Base-by-base conservation (phyloP, 2,888 invertebrate genomes). In the Drosophila kokeensis region DNA sequence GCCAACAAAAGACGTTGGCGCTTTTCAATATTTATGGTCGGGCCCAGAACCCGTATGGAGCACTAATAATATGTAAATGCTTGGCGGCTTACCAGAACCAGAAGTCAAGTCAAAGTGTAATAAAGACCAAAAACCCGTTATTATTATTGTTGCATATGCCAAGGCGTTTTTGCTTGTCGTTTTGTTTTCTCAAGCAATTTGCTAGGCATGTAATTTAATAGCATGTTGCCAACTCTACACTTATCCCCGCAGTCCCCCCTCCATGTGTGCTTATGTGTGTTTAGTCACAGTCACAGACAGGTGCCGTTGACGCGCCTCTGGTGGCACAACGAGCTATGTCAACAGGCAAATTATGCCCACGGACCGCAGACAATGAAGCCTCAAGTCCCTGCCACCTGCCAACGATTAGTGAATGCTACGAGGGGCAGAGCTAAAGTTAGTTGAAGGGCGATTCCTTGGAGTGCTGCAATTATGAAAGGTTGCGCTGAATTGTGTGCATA, bases 131-230 rank as follows among this genome's bases (percentile, higher is more conserved):
- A 84, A 80, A 83, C 81, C 85, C 78, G 80, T 85, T 87, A 87
- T 85, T 85, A 87, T 85, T 85, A 78, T 73, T 75, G 87, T 85
- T 85, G 85, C 85, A 85, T 85, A 85, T 69, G 84, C 61, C 75
- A 68, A 83, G 85, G 84, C 83, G 83, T 70, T 82, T 83, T 77
- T 69, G 72, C 83, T 57, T 73, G 70, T 68, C 70, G 65, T 76
- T 84, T 83, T 85, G 85, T 85, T 85, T 86, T 85, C 85, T 67
- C 85, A 87, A 87, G 85, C 78, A 82, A 85, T 87, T 85, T 87
- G 82, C 87, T 70, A 55, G 79, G 61, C 79, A 82, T 86, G 84
- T 86, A 84, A 84, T 82, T 86, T 86, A 84, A 84, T 84, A 81
- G 84, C 80, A 59, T 45, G 67, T 40, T 63, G 63, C 66, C 69